phyloP scores from a whole-genome alignment of 1,140 invertebrate genomes.

The Lepeophtheirus salmonis region DNA sequence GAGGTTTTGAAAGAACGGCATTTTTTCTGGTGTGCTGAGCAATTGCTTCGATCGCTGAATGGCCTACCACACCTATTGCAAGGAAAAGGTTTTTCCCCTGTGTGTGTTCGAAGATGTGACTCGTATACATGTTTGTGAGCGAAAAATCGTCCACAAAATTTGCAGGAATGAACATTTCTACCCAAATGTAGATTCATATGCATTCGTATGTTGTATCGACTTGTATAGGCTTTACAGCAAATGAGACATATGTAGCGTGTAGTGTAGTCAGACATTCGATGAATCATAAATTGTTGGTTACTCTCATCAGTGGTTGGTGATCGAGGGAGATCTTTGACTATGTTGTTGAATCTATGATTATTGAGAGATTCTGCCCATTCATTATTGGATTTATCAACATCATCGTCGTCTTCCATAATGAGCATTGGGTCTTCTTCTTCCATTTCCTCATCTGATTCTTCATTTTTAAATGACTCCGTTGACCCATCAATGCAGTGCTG shows the following conservation, averaged over 20 bases:
- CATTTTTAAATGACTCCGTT: not conserved
- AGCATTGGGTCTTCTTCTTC: not conserved
- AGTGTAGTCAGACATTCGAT: not conserved
- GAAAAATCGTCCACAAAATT: slow-evolving; percentile 3
- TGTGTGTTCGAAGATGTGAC: slow-evolving; percentile 25
- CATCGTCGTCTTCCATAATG: not conserved
- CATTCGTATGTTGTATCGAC: slow-evolving; percentile 16
- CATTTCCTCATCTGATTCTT: not conserved
- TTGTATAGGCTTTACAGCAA: slow-evolving; percentile 9
- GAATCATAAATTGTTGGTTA: slow-evolving; percentile 11
- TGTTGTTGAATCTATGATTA: not conserved
- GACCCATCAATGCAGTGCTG: not conserved
- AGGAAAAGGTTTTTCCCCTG: slow-evolving; percentile 33
- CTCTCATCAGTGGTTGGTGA: slow-evolving; percentile 2
- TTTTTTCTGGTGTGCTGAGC: slow-evolving; percentile 1
- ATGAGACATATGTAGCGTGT: slow-evolving; percentile 11
- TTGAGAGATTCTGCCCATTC: not conserved
- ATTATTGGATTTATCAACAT: not conserved
- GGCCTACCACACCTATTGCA: slow-evolving; percentile 24
- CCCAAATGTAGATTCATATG: slow-evolving; percentile 15
- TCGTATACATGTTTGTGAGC: slow-evolving; percentile 10
- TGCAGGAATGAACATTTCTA: slow-evolving; percentile 11
- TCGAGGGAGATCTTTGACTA: slow-evolving; percentile 9
- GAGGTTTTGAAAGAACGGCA: not conserved
- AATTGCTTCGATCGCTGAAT: slow-evolving; percentile 12